Percentiles rank a stretch among this genome's conserved stretches.
Evolutionary conservation across 1,140 invertebrate genomes (phyloP).

Genomic region (Plodia interpunctella): DNA sequence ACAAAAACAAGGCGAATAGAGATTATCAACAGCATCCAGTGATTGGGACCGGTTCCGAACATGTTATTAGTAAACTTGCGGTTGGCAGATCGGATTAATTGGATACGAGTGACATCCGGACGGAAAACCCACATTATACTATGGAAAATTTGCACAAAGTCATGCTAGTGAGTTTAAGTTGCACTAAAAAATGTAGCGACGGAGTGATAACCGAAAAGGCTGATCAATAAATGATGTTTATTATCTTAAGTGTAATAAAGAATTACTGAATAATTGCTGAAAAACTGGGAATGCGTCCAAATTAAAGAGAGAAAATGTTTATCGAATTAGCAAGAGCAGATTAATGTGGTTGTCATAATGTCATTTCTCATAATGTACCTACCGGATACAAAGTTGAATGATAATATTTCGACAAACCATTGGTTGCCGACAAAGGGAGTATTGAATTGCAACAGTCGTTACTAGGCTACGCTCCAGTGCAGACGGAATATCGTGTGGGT

Average conservation of each 20-base stretch:
- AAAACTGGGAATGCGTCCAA: too few species aligned
- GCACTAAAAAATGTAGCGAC: too few species aligned
- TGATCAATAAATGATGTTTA: too few species aligned
- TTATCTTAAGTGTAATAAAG: too few species aligned
- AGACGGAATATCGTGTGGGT: constrained; percentile 28
- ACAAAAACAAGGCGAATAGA: constrained; percentile 3
- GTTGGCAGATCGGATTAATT: constrained; percentile 6
- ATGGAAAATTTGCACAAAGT: constrained; percentile 1
- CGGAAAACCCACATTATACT: neutral
- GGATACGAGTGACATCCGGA: neutral
- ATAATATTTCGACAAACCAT: neutral
- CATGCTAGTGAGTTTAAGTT: neutral
- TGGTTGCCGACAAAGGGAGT: constrained; percentile 28
- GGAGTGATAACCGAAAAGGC: too few species aligned
- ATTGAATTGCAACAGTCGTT: constrained; percentile 67
- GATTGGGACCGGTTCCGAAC: constrained; percentile 4
- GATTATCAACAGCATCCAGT: neutral
- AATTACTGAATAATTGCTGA: too few species aligned
- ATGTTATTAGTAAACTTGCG: constrained; percentile 7
- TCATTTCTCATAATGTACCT: neutral
- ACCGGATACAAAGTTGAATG: neutral
- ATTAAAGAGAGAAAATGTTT: too few species aligned
- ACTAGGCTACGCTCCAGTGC: constrained; percentile 55
- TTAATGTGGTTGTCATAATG: too few species aligned
- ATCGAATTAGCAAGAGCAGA: too few species aligned